These are phyloP conservation scores for Holotrichia oblita DNA, from an alignment of 1,140 invertebrate species.

Conservation along the genomic window DNA sequence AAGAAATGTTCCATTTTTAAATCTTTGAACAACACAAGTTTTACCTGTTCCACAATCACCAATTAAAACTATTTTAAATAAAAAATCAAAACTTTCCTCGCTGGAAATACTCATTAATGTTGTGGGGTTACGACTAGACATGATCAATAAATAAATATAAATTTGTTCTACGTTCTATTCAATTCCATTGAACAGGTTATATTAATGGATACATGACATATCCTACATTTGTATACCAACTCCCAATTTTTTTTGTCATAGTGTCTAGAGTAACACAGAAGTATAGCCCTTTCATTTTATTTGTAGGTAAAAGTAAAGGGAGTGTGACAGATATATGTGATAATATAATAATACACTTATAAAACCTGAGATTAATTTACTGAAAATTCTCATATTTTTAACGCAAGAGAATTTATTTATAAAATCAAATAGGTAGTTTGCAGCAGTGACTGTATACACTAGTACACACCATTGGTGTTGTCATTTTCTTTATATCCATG, in stretches of 20 bases:
- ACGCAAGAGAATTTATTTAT: no score
- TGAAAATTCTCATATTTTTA: no score
- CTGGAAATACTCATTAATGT: constrained; percentile 61
- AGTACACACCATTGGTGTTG: no score
- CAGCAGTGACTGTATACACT: neutral
- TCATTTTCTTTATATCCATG: no score
- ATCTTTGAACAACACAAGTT: constrained; percentile 89
- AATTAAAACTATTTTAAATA: constrained; percentile 86
- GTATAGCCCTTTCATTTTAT: no score
- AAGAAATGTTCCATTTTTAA: constrained; percentile 92
- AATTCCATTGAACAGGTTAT: constrained; percentile 36
- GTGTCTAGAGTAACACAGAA: constrained; percentile 1
- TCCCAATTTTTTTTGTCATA: neutral
- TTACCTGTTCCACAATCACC: constrained; percentile 87
- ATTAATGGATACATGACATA: constrained; percentile 18
- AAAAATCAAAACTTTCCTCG: constrained; percentile 80
- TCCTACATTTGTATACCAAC: neutral
- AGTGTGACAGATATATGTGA: no score
- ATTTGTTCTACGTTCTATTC: neutral
- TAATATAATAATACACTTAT: no score
- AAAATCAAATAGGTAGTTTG: no score
- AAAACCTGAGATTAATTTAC: no score
- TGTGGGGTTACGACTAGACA: constrained; percentile 52
- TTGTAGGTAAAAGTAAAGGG: no score
- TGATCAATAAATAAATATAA: neutral